Evolutionary conservation across 2,113 vertebrate species (phyloP).

Genomic region (Crotalus tigris): DNA sequence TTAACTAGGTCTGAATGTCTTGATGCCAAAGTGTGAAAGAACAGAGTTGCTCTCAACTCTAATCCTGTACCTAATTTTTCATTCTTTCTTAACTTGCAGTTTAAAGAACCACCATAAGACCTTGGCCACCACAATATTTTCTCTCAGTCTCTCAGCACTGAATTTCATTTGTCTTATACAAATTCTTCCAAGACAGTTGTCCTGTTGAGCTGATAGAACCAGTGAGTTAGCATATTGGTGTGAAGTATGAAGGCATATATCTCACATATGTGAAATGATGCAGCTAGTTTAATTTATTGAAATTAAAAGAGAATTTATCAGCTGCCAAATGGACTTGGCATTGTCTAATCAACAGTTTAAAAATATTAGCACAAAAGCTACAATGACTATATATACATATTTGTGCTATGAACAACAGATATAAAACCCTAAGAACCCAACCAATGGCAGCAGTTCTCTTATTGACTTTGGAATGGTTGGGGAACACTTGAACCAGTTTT

Average conservation of each 20-base stretch:
- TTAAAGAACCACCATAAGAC: background rate
- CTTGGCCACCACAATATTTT: background rate
- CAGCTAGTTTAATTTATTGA: background rate
- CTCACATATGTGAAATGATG: background rate
- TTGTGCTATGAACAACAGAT: too few relatives aligned
- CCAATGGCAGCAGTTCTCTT: too few relatives aligned
- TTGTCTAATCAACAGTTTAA: background rate
- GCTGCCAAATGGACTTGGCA: background rate
- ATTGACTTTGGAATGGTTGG: too few relatives aligned
- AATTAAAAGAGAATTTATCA: background rate
- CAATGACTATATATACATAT: background rate
- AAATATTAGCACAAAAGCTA: background rate
- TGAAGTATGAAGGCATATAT: background rate
- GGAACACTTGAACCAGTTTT: background rate
- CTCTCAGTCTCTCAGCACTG: background rate
- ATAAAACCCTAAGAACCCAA: too few relatives aligned
- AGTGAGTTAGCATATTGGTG: background rate
- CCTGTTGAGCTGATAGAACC: background rate
- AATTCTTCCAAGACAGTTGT: background rate
- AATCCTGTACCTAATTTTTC: background rate
- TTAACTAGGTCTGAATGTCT: background rate
- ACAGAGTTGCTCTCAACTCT: background rate
- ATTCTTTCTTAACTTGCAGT: background rate
- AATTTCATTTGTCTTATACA: background rate
- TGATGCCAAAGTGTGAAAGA: background rate